A percentile compares a stretch with the other conserved stretches of the same genome.
phyloP scores from a whole-genome alignment of 2,113 vertebrate genomes.

The Phasianus colchicus region DNA sequence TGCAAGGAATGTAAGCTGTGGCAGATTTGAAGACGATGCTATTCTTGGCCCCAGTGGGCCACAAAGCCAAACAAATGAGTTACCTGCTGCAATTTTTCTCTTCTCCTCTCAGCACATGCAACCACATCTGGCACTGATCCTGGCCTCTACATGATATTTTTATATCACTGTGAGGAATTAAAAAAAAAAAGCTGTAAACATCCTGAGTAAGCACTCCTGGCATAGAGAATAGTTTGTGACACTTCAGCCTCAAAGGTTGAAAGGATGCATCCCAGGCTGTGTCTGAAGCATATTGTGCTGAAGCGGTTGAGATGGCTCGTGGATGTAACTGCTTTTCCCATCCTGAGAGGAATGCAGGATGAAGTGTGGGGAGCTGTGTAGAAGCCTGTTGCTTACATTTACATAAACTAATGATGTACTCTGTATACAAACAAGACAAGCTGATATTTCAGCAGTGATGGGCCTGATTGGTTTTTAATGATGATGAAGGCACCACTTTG shows the following conservation, averaged over 20 bases:
- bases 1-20: neutral
- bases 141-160: neutral
- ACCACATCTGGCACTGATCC: neutral
- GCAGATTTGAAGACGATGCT: neutral
- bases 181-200: neutral
- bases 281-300: neutral
- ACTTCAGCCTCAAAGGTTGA: neutral
- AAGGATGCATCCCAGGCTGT: neutral
- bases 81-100: neutral
- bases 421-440: constrained; percentile 59
- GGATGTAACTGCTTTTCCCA: neutral
- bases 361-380: neutral
- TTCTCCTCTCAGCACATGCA: neutral
- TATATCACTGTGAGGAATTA: neutral
- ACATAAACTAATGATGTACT: constrained; percentile 39
- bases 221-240: neutral
- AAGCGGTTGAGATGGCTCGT: neutral
- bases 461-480: constrained; percentile 63
- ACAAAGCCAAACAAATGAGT: neutral
- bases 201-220: neutral
- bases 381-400: constrained; percentile 53
- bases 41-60: neutral
- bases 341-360: neutral
- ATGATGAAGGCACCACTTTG: constrained; percentile 19
- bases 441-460: constrained; percentile 29